These are phyloP conservation scores for Nephotettix cincticeps DNA, from an alignment of 1,140 invertebrate species.

Conservation along the genomic window DNA sequence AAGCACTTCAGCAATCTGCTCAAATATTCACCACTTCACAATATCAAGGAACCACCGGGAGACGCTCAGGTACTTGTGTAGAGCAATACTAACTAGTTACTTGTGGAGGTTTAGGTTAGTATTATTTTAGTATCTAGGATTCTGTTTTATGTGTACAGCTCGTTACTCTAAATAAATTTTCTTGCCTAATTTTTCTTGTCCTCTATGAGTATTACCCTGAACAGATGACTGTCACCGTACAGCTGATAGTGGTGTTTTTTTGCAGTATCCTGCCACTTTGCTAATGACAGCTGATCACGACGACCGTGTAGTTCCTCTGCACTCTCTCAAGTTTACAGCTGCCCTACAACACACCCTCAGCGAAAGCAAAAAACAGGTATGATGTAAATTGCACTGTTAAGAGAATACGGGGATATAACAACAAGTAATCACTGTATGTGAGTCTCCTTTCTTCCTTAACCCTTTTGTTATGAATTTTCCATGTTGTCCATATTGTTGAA, in stretches of 20 bases:
- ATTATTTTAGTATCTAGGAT: neutral
- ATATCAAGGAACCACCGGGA: conserved; percentile 68
- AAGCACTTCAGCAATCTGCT: conserved; percentile 87
- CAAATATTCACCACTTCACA: conserved; percentile 96
- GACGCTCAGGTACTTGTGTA: conserved; percentile 45
- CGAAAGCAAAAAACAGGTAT: conserved; percentile 55
- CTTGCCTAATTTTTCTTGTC: neutral
- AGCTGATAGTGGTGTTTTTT: too few species aligned
- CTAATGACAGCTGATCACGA: conserved; percentile 96
- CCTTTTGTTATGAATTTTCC: too few species aligned
- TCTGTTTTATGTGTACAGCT: too few species aligned
- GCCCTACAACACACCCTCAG: conserved; percentile 79
- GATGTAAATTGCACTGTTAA: neutral
- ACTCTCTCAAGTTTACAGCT: conserved; percentile 94
- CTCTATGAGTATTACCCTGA: too few species aligned
- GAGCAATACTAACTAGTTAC: neutral
- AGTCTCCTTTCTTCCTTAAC: neutral
- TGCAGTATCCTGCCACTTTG: conserved; percentile 87
- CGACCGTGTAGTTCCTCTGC: conserved; percentile 93
- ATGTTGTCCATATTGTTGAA: too few species aligned
- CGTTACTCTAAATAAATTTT: too few species aligned
- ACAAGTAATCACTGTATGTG: neutral
- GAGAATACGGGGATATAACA: neutral
- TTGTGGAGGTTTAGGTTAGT: neutral
- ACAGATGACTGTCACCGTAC: too few species aligned